Evolutionary conservation across 30 jellyfish, hydroid and myxozoan species (phyloP), one percentile per base, ranked within the genome.

Genomic region (Hydra vulgaris): DNA sequence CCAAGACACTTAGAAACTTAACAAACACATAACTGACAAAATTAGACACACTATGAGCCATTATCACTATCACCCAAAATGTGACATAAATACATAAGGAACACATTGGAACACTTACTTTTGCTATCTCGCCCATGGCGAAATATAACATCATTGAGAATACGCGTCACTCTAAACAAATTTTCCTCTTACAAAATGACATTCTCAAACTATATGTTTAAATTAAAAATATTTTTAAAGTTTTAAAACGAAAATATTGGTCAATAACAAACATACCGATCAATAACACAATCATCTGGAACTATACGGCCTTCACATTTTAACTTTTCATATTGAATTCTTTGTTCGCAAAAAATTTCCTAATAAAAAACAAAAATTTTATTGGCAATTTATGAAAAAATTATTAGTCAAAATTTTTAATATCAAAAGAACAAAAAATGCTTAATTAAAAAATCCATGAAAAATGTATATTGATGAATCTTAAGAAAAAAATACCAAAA

Each of bases 301-400:
- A 80, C 54, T 66, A 78, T 66, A 72, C 85, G 94, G n/a, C 95
- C 94, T 77, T 81, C 91, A 70, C 94, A 90, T 54, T 72, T 90
- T 26, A 90, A 23, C 79, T 90, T 90, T 71, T 78, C 25, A 74
- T 90, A 90, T 55, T 77, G 79, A 20, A 85, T 74, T 17, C 85
- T 90, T 26, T 23, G 86, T 15, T 76, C 70, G 23, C 70, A 71
- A 66, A 83, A 88, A 71, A 89, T 80, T 75, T 89, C 92, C 96
- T 89, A 70, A 17, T 74, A 84, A 68, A 22, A 80, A 52, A 78
- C 22, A 21, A 78, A 15, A 53, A n/a, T n/a, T n/a, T n/a, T n/a
- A n/a, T n/a, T n/a, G n/a, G n/a, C n/a, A n/a, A n/a, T n/a, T n/a
- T n/a, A n/a, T n/a, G n/a, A n/a, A n/a, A n/a, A n/a, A n/a, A n/a